Percentiles rank a stretch among this genome's conserved stretches.
These are phyloP conservation scores for Pipa parva DNA, from an alignment of 2,113 vertebrate species.

Conservation along the genomic window DNA sequence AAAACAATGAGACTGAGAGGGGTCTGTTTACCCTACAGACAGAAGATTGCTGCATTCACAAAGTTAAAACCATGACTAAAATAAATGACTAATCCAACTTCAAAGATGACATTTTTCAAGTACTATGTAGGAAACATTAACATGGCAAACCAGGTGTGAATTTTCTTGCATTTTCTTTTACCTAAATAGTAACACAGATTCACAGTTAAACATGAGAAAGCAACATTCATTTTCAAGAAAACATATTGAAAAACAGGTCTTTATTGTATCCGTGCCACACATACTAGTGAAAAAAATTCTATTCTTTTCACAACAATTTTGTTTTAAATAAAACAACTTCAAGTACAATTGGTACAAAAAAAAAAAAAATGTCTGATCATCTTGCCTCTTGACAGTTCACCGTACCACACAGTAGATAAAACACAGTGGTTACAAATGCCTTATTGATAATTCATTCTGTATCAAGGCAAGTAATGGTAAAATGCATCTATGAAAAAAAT, in stretches of 20 bases:
- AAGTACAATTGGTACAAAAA: constrained; percentile 99
- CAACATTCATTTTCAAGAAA: constrained; percentile 55
- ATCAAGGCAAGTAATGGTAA: constrained; percentile 85
- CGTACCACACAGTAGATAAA: constrained; percentile 94
- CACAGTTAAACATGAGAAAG: constrained; percentile 22
- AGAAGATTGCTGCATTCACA: no score
- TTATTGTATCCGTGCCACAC: constrained; percentile 99
- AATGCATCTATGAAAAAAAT: constrained; percentile 86
- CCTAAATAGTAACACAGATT: no score
- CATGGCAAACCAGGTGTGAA: no score
- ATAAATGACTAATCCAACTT: no score
- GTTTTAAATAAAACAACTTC: constrained; percentile 98
- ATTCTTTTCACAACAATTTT: constrained; percentile 95
- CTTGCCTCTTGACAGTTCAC: constrained; percentile 90
- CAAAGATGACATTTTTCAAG: no score
- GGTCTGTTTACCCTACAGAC: no score
- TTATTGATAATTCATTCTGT: constrained; percentile 75
- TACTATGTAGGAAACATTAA: no score
- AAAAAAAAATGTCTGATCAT: constrained; percentile 90
- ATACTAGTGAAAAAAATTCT: constrained; percentile 99
- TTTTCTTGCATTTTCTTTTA: no score
- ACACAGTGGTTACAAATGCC: constrained; percentile 97
- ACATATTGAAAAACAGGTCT: constrained; percentile 95
- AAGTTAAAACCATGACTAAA: no score
- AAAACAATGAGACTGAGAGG: no score